A percentile compares a stretch with the other conserved stretches of the same genome.
phyloP scores from a whole-genome alignment of 2,797 vertebrate genomes.

The Sebastes glaucus region DNA sequence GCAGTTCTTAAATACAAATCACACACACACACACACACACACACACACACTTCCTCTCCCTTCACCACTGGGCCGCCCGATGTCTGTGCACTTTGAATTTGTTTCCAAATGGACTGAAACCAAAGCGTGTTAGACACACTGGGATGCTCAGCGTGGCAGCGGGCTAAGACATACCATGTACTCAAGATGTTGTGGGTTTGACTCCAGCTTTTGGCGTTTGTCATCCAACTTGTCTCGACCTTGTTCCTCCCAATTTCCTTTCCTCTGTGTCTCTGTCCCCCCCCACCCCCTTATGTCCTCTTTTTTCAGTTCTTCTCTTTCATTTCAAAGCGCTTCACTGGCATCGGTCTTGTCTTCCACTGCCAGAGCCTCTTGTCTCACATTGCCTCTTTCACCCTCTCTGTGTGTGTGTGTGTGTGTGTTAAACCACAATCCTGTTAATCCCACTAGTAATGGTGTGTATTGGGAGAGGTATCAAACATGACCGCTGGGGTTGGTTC shows the following conservation, averaged over 20 bases:
- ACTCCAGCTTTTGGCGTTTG: conserved; percentile 51
- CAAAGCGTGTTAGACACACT: conserved; percentile 73
- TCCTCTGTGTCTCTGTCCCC: conserved; percentile 17
- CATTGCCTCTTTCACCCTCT: conserved; percentile 47
- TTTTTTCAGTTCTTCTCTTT: conserved; percentile 23
- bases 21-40: neutral
- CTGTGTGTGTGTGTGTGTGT: conserved; percentile 16
- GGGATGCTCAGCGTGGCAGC: conserved; percentile 40
- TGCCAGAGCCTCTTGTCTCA: conserved; percentile 73
- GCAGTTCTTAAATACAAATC: neutral
- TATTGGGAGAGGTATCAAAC: conserved; percentile 70
- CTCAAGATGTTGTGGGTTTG: conserved; percentile 47
- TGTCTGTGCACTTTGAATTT: conserved; percentile 54
- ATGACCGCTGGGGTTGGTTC: conserved; percentile 63
- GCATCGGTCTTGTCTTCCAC: conserved; percentile 16
- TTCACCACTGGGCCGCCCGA: conserved; percentile 27
- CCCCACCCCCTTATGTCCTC: conserved; percentile 12
- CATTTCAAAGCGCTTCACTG: conserved; percentile 61
- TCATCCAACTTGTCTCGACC: conserved; percentile 64
- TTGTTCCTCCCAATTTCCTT: conserved; percentile 27
- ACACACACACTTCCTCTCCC: neutral
- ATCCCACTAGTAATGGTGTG: conserved; percentile 78
- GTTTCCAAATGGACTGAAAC: conserved; percentile 61
- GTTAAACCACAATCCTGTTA: conserved; percentile 64
- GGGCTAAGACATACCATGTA: conserved; percentile 17